Base-by-base conservation (phyloP, 2,888 invertebrate species). In the Odontomyia ornata region DNA sequence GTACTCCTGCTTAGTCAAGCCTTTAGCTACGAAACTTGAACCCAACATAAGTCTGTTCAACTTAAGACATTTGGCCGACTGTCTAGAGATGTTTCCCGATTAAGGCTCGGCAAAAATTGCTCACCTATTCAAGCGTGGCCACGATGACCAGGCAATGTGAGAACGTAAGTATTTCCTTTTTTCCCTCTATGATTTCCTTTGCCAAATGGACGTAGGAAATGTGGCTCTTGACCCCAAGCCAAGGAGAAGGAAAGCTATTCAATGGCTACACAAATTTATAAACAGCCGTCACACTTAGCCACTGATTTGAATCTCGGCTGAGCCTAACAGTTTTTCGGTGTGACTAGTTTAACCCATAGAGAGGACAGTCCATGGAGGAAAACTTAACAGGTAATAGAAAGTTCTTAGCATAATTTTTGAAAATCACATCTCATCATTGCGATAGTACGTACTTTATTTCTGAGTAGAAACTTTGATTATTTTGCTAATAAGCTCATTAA, bases 281-380 rank as follows among this genome's bases (percentile, higher is more conserved):
- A 69, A 69, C 69, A 69, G 69, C 69, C 69, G 69, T 69, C 69
- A 69, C 69, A 69, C 69, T 69, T 69, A 69, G 69, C 69, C 46
- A 69, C 47, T 69, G 69, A 69, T 69, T 69, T 69, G 69, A 69
- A 69, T 69, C 69, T 69, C 69, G 47, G 69, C 69, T 69, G 25
- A 47, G 47, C 7, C 69, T 23, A 46, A 69, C 46, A 47, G 46
- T 47, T 43, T 69, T 69, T 47, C 25, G 3, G n/a, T 60, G 13
- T 13, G 18, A 65, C 65, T 65, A 65, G n/a, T 36, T 65, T 65
- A 65, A 65, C 65, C 65, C 65, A 18, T 9, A 5, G 36, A 9
- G 9, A 9, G 36, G 36, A 52, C 15, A 13, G 43, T 43, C 43
- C 7, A 43, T 13, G 43, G 43, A 43, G 43, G 7, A 43, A 13